phyloP scores from a whole-genome alignment of 2,113 vertebrate species.

The Oceanodroma tethys region DNA sequence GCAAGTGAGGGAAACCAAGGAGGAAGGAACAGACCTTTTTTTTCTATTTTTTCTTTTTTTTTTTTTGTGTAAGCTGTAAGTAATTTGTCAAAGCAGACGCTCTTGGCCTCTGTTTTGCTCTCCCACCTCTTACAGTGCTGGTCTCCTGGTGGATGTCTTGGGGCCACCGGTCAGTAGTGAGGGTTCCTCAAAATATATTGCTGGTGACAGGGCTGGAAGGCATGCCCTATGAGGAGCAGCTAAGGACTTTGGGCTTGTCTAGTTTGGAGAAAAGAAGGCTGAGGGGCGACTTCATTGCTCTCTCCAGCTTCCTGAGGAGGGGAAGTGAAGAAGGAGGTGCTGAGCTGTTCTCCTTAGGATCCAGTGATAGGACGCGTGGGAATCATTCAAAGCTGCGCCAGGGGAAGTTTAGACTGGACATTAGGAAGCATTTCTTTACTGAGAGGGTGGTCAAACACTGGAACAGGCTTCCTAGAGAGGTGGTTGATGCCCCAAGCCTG shows the following conservation, averaged over 20 bases:
- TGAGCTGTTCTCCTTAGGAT: neutral
- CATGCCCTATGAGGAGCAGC: rapidly evolving
- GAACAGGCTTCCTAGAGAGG: neutral
- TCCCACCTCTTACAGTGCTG: neutral
- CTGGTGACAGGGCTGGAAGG: neutral
- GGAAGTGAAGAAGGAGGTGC: neutral
- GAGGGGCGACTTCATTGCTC: neutral
- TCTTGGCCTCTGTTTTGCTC: neutral
- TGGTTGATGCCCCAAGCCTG: neutral
- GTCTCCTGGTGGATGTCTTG: neutral
- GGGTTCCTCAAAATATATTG: neutral
- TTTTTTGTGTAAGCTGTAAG: neutral
- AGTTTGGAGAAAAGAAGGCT: neutral
- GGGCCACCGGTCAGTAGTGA: no score
- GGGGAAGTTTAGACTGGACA: neutral
- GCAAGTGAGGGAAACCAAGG: neutral
- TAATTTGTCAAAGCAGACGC: neutral
- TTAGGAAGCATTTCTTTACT: neutral
- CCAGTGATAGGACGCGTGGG: rapidly evolving
- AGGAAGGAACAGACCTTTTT: neutral
- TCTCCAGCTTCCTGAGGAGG: neutral
- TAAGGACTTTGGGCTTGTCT: neutral
- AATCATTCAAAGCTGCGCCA: neutral
- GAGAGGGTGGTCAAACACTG: neutral
- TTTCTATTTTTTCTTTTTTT: neutral